Evolutionary conservation across 2,888 invertebrate species (phyloP), one percentile per base, ranked within the genome.

Genomic region (Nomada lathburiana): DNA sequence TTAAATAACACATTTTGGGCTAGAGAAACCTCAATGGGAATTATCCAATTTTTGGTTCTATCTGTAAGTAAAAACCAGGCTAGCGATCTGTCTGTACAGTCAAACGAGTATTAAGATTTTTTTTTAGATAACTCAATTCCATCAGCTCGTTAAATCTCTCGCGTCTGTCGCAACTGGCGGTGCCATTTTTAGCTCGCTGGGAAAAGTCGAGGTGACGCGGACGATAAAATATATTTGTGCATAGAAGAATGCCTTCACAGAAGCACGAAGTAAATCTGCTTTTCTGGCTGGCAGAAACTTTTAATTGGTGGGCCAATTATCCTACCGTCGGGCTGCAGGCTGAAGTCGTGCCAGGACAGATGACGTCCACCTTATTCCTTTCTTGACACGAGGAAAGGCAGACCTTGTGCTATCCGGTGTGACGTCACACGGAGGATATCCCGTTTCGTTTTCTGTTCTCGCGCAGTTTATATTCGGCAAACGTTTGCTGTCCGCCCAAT

Each of bases 291-390:
- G 64, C 26, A 23, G 67, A 85, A 88, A 88, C 69, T 88, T 88
- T 88, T 88, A 88, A 88, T 88, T 88, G 82, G 88, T 76, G 44
- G 52, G 74, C 80, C 85, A 88, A 88, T 88, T 88, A 88, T 86
- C 67, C 36, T 36, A 36, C 62, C 29, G 62, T 16, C 44, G 50
- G 44, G 7, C n/a, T 20, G 23, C 26, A 36, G 29, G 16, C 53
- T 65, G 47, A 42, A 50, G 69, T 7, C n/a, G 60, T 36, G 42
- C 42, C 1, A 20, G 9, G 63, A 23, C 20, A 50, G n/a, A 64
- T 36, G 62, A 50, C 68, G 69, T 80, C 70, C 85, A 80, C 52
- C 69, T 81, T 59, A 80, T 83, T 86, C 69, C 80, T 83, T 76
- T n/a, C 53, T 52, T 73, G 52, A 50, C 57, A 10, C 53, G 47